A percentile compares a stretch with the other conserved stretches of the same genome.
These are phyloP conservation scores for Mobula hypostoma DNA, from an alignment of 2,113 vertebrate species.

Conservation along the genomic window DNA sequence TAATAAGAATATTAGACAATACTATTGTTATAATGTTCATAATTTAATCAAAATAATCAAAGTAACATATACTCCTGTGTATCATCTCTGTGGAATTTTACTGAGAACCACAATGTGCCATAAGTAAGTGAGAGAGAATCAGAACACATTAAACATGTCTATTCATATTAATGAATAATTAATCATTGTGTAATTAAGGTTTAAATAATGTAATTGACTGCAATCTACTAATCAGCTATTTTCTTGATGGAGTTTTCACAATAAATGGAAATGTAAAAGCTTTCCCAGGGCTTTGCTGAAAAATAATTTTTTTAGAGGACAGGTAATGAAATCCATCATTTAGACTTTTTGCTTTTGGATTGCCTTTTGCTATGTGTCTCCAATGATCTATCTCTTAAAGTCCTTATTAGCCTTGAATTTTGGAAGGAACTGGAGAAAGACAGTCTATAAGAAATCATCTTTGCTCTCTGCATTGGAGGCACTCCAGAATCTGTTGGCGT, in stretches of 20 bases:
- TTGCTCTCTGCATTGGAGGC: background rate
- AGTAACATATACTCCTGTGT: background rate
- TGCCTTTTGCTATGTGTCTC: background rate
- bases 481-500: background rate
- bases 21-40: background rate
- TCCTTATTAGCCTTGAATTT: background rate
- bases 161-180: background rate
- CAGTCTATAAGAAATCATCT: background rate
- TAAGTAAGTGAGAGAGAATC: background rate
- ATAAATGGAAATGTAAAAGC: background rate
- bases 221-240: background rate
- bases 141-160: background rate
- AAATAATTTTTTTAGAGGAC: background rate
- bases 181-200: background rate
- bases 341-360: background rate
- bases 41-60: background rate
- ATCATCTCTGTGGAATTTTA: background rate
- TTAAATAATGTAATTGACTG: constrained; percentile 25
- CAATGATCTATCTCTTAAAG: background rate
- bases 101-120: background rate
- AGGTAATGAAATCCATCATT: background rate
- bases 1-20: background rate
- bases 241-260: background rate
- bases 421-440: background rate
- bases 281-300: background rate